A percentile compares a stretch with the other conserved stretches of the same genome.
These are phyloP conservation scores for Morinoia aosen DNA, from an alignment of 2,888 invertebrate genomes.

Conservation along the genomic window DNA sequence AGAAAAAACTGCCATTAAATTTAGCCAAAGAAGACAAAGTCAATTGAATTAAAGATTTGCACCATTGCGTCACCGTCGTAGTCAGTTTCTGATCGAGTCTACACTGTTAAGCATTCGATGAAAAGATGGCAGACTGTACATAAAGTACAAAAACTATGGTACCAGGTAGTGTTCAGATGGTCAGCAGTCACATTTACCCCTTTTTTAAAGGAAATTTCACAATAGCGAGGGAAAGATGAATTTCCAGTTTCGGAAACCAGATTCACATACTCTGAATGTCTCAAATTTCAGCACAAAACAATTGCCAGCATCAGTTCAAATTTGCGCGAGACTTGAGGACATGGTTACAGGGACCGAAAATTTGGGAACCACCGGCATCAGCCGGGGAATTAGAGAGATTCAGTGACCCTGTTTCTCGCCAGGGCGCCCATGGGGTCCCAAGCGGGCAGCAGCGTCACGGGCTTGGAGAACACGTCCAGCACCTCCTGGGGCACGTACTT, in stretches of 20 bases:
- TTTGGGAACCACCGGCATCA: not conserved
- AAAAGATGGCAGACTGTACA: not conserved
- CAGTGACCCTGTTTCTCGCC: slow-evolving; percentile 58
- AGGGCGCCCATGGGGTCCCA: slow-evolving; percentile 91
- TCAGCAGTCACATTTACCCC: not conserved
- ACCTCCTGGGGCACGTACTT: slow-evolving; percentile 83
- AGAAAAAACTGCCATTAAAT: not conserved
- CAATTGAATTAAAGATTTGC: not conserved
- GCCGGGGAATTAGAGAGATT: not conserved
- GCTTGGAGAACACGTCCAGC: slow-evolving; percentile 82
- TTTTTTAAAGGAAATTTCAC: not conserved
- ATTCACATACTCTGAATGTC: not conserved
- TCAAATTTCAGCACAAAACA: not conserved
- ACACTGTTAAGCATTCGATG: not conserved
- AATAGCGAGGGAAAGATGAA: not conserved
- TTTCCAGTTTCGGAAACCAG: not conserved
- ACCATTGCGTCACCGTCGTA: not conserved
- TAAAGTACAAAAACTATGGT: not conserved
- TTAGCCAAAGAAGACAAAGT: not conserved
- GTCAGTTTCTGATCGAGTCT: not conserved
- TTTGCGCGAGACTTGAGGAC: not conserved
- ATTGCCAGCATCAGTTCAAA: not conserved
- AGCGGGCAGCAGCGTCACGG: slow-evolving; percentile 82
- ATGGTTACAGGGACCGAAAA: not conserved
- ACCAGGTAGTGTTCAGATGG: not conserved